A percentile compares a stretch with the other conserved stretches of the same genome.
phyloP scores from a whole-genome alignment of 1,140 invertebrate genomes.

The Ooceraea biroi region DNA sequence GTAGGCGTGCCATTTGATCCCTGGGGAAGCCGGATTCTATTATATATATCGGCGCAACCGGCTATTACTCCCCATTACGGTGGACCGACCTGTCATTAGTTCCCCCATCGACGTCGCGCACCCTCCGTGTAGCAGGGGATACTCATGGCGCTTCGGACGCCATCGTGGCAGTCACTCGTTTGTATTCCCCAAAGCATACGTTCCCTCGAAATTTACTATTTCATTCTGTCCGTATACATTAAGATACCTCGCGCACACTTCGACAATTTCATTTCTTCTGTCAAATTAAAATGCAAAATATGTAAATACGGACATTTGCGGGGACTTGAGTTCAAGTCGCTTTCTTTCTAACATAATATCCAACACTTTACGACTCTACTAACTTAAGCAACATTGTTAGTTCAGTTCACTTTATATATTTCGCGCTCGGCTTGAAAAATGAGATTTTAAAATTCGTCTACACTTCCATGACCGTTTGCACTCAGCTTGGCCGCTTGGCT shows the following conservation, averaged over 20 bases:
- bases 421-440: too few species aligned
- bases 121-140: conserved; percentile 56
- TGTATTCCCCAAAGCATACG: neutral
- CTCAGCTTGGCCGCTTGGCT: too few species aligned
- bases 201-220: neutral
- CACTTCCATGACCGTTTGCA: too few species aligned
- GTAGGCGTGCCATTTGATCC: neutral
- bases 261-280: neutral
- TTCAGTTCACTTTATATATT: too few species aligned
- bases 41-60: conserved; percentile 63
- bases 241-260: neutral
- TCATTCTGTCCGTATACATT: neutral
- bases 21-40: conserved; percentile 73
- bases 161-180: conserved; percentile 19
- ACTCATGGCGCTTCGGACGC: conserved; percentile 61
- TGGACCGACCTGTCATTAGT: conserved; percentile 77
- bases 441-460: conserved; percentile 4
- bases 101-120: conserved; percentile 70
- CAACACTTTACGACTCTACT: neutral
- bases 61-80: conserved; percentile 57
- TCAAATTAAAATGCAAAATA: conserved; percentile 13
- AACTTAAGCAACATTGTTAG: too few species aligned
- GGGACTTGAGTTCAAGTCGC: neutral
- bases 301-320: too few species aligned
- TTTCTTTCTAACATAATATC: neutral